Evolutionary conservation across 2,113 vertebrate genomes (phyloP), one percentile per base, ranked within the genome.

Genomic region (Oryzias celebensis): DNA sequence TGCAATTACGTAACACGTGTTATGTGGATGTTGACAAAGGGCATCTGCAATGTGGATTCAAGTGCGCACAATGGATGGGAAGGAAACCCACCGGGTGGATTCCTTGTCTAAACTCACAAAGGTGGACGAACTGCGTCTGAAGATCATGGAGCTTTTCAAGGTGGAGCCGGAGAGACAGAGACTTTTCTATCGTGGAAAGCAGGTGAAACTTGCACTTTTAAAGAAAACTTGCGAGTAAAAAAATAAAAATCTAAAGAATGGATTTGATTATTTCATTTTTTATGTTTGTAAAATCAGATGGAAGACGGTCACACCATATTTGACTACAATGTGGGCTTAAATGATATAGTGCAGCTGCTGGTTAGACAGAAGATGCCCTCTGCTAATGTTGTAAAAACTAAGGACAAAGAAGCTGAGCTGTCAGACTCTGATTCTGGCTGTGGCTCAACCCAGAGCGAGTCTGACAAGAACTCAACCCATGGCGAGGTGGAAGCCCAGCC

Each of bases 21-120:
- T 26, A 8, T 58, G 45, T 68, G 22, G 8, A 14, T 74, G 62
- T 73, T n/a, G 4, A 26, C 1, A 58, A 75, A 93, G 87, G 66
- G 78, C 82, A 87, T 87, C 90, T 90, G 90, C 86, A 85, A 99
- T 99, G 97, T 99, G 97, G 97, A 96, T 99, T 89, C 96, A 98
- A 85, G 96, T 99, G 62, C 95, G 97, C 26, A 99, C 96, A 71
- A 99, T 98, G 96, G 97, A 99, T 61, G 97, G 96, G 69, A 94
- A 91, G 83, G 91, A 94, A 79, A 94, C 96, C 43, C 95, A 93
- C 73, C 91, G 92, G 18, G 92, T 99, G 66, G 94, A 98, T 85
- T 94, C 93, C 6, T 85, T 98, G 52, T 99, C 97, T 63, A 96
- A 97, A 77, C 92, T 99, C 42, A 99, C 97, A 24, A 98, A 96